Evolutionary conservation across 2,797 vertebrate species (phyloP), one percentile per base, ranked within the genome.

Genomic region (Bucorvus abyssinicus): DNA sequence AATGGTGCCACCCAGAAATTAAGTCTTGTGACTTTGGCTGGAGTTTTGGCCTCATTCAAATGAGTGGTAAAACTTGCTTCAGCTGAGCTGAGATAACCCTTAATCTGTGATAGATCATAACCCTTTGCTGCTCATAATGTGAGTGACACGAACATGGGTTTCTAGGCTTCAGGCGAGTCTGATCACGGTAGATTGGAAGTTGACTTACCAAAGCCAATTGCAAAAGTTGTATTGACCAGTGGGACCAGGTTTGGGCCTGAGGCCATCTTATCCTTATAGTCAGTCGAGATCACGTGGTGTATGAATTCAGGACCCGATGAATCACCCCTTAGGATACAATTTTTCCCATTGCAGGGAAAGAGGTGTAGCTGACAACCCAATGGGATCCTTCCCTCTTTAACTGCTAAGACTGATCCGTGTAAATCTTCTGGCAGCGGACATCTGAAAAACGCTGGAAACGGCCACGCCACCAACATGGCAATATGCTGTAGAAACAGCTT

Each of bases 391-490:
- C 75, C 30, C 34, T 70, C 77, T 94, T 90, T 73, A 82, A 76
- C 56, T 90, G 19, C 40, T 88, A 55, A 84, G 47, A 42, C 40
- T 65, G 94, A 96, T 94, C 95, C 78, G 84, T 4, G 40, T 80
- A 82, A 92, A 77, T 93, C 94, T 95, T 38, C 86, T 93, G 90
- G 88, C 93, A 95, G 88, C 64, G 92, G 71, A 83, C 77, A 74
- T 93, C 91, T 94, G 90, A 96, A 74, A 87, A 90, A 17, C 18
- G 4, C 74, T 83, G 71, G 75, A 55, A 90, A 70, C 27, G 40
- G 75, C 82, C 86, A 59, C 45, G 70, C 90, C 86, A 92, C 0
- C 3, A 80, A 91, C 20, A 20, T 90, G 91, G 94, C 5, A 9
- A 59, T 34, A 12, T 2, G 20, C 67, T 92, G 83, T 87, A 90